phyloP scores from a whole-genome alignment of 2,888 invertebrate genomes.

The Hoplodrina ambigua region DNA sequence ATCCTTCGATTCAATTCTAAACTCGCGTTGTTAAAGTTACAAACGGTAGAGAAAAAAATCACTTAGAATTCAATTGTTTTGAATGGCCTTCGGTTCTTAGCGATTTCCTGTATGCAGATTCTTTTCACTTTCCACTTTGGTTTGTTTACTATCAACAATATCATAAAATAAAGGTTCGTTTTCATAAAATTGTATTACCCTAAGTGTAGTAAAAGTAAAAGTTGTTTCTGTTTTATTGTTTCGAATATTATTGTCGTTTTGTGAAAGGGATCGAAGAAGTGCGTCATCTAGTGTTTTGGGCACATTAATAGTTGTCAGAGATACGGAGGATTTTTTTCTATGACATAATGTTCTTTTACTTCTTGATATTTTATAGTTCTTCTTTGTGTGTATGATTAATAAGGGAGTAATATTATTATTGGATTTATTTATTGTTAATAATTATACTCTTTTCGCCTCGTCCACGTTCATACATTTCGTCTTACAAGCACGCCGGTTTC shows the following conservation, averaged over 20 bases:
- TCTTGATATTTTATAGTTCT: too few relatives aligned
- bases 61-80: constrained; percentile 68
- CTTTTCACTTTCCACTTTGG: constrained; percentile 72
- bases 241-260: constrained; percentile 7
- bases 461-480: too few relatives aligned
- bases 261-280: constrained; percentile 10
- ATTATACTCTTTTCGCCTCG: too few relatives aligned
- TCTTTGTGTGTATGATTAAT: too few relatives aligned
- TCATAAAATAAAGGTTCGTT: constrained; percentile 67
- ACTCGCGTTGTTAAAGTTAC: constrained; percentile 63
- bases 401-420: too few relatives aligned
- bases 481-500: too few relatives aligned
- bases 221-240: constrained; percentile 40
- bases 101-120: constrained; percentile 83
- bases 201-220: constrained; percentile 64
- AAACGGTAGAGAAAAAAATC: constrained; percentile 62
- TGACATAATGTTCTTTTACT: too few relatives aligned
- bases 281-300: constrained; percentile 17
- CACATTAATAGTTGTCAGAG: too few relatives aligned
- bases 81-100: constrained; percentile 62
- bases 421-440: too few relatives aligned
- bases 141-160: constrained; percentile 73
- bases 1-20: constrained; percentile 71
- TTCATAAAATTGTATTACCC: constrained; percentile 12
- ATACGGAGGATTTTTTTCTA: too few relatives aligned